Evolutionary conservation across 2,113 vertebrate species (phyloP), one percentile per base, ranked within the genome.

Genomic region (Siniperca knerii): DNA sequence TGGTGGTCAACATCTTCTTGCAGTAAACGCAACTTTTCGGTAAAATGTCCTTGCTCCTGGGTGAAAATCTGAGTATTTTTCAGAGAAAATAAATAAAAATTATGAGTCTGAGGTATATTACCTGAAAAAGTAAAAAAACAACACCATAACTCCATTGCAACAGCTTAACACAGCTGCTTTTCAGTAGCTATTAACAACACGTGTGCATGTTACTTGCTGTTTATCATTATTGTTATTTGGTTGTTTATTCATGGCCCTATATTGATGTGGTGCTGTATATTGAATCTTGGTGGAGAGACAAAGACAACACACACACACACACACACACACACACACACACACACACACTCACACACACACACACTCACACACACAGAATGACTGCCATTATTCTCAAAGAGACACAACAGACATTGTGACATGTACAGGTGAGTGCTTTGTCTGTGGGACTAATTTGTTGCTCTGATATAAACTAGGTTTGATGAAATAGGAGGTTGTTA

Each of bases 401-500:
- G 44, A 50, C 33, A 76, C 21, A 68, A 35, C 21, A 72, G 64
- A 79, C 69, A 75, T 61, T 12, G 44, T 72, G 54, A 76, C 61
- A 21, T 46, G 40, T 77, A 77, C 77, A 90, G 90, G 85, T 84
- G 78, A 91, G 74, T 25, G 78, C 78, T 85, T 79, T 71, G 80
- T 82, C 81, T 68, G 55, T 72, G 54, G 64, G 50, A 58, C 75
- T 89, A 89, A 92, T 90, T 88, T 90, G 84, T 86, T 84, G 90
- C 83, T 83, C 71, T 93, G 92, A 93, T 90, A 91, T 91, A 92
- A 94, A 92, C 85, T 88, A 75, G 90, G 85, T 92, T 92, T 95
- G 90, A 95, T 93, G 87, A 94, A 95, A 89, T 90, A 88, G 88
- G 91, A 89, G 89, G 90, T 92, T 86, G 89, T 94, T 93, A 92